Conservation (phyloP, 2,888 invertebrate genomes). For the Tachina lurida region DNA sequence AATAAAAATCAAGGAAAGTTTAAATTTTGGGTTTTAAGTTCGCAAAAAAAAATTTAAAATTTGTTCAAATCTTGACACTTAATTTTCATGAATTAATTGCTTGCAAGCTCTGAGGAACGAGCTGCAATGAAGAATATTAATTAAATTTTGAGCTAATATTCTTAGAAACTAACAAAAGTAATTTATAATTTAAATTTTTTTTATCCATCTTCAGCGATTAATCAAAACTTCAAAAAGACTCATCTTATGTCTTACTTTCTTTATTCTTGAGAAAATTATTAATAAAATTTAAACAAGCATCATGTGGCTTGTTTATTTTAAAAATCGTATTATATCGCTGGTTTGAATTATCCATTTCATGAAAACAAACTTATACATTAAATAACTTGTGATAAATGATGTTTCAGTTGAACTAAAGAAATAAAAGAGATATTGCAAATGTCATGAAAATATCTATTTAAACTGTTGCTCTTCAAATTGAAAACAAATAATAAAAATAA, state of each 20-base stretch:
- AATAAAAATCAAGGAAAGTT: too few species aligned
- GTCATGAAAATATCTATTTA: not conserved
- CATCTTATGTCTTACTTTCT: not conserved
- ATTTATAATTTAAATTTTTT: not conserved
- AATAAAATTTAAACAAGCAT: constrained; percentile 24
- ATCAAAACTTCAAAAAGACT: constrained; percentile 30
- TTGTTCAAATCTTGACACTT: too few species aligned
- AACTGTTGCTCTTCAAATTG: not conserved
- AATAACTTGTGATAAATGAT: constrained; percentile 42
- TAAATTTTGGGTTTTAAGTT: too few species aligned
- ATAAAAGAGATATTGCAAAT: not conserved
- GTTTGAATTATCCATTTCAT: not conserved
- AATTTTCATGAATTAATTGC: too few species aligned
- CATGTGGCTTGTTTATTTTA: constrained; percentile 39
- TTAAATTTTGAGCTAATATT: not conserved
- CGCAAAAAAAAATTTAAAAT: too few species aligned
- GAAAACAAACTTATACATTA: constrained; percentile 6
- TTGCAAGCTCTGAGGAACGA: too few species aligned
- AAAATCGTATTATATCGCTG: not conserved
- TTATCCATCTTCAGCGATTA: not conserved
- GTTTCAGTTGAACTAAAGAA: not conserved
- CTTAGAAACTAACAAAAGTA: not conserved
- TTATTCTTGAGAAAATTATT: constrained; percentile 2
- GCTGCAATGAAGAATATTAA: not conserved
- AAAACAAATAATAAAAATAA: not conserved